Percentiles rank a stretch among this genome's conserved stretches.
Conservation (phyloP, 2,113 vertebrate genomes). For the Elgaria multicarinata region DNA sequence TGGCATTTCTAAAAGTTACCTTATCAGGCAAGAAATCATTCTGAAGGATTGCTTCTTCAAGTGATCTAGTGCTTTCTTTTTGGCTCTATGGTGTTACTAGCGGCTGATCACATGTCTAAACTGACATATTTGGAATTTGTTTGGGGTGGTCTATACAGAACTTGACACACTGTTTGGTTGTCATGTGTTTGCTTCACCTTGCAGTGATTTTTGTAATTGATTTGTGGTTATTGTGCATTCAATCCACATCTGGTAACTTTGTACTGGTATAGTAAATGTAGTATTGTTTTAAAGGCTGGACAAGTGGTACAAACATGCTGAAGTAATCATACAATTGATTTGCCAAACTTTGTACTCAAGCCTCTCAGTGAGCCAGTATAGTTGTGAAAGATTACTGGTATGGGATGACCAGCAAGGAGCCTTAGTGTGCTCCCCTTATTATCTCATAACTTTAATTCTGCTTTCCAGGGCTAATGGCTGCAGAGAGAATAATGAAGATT, state of each 20-base stretch:
- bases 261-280: not conserved
- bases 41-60: not conserved
- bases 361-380: not conserved
- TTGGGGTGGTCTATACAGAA: not conserved
- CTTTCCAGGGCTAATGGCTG: not conserved
- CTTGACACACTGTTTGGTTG: not conserved
- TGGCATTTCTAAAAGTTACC: not conserved
- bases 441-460: not conserved
- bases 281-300: not conserved
- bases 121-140: not conserved
- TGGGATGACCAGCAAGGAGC: not conserved
- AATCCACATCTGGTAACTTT: not conserved
- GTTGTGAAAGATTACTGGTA: not conserved
- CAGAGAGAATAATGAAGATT: not conserved
- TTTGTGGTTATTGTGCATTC: not conserved
- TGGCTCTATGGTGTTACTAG: not conserved
- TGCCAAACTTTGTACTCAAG: not conserved
- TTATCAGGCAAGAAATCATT: not conserved
- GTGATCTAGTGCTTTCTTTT: not conserved
- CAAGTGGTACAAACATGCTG: not conserved
- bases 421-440: not conserved
- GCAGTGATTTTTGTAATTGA: too few species aligned
- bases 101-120: not conserved
- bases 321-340: not conserved
- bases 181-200: not conserved